Conservation (phyloP, 2,113 vertebrate species). For the Charadrius vociferus region DNA sequence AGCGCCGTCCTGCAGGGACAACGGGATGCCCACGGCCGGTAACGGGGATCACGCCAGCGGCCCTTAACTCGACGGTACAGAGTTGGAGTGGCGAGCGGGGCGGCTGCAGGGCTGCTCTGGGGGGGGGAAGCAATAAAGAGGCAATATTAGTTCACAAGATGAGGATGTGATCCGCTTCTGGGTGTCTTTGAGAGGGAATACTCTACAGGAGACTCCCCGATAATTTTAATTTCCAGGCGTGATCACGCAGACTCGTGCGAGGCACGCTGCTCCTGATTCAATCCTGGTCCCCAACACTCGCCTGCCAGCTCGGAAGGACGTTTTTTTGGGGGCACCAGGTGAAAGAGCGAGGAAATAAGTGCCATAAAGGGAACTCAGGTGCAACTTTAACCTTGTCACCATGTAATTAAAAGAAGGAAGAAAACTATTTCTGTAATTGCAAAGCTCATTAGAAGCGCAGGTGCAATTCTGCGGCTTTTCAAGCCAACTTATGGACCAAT, state of each 20-base stretch:
- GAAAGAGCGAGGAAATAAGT: not conserved
- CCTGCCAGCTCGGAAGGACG: not conserved
- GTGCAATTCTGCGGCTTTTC: not conserved
- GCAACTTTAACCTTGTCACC: not conserved
- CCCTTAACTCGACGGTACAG: not conserved
- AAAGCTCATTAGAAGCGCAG: not conserved
- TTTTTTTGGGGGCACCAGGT: too few relatives aligned
- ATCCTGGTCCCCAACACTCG: too few relatives aligned
- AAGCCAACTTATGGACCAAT: not conserved
- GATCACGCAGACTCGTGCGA: too few relatives aligned
- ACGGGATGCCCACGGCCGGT: not conserved
- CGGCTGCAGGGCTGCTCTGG: not conserved
- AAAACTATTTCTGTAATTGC: not conserved
- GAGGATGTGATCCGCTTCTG: not conserved
- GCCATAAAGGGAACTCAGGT: not conserved
- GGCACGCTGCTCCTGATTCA: too few relatives aligned
- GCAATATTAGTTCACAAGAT: too few relatives aligned
- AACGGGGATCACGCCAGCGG: fast-evolving
- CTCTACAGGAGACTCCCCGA: fast-evolving
- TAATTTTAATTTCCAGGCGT: not conserved
- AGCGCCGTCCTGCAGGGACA: not conserved
- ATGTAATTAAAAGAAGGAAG: not conserved
- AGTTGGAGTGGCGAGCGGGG: too few relatives aligned
- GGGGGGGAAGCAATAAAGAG: not conserved
- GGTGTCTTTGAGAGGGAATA: not conserved